phyloP scores from a whole-genome alignment of 2,113 vertebrate species.

The Indri indri region DNA sequence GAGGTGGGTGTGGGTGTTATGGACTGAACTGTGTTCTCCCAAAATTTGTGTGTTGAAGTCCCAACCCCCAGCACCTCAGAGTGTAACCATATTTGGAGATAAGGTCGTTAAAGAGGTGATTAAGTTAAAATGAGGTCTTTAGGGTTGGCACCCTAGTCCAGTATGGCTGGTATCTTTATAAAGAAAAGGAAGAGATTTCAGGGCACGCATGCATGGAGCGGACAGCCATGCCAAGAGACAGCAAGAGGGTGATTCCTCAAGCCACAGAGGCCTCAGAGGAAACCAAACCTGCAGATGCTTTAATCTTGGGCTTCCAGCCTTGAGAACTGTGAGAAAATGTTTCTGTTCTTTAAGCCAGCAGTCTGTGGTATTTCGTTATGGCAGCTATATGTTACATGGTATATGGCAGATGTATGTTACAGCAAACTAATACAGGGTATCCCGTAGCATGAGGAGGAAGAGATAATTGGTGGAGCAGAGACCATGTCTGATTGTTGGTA shows the following conservation, averaged over 20 bases:
- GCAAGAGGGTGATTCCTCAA: neutral
- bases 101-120: neutral
- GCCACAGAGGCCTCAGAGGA: neutral
- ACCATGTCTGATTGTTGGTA: neutral
- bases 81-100: neutral
- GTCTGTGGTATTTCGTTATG: neutral
- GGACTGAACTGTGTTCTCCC: neutral
- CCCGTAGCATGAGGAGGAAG: rapidly evolving
- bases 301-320: neutral
- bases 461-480: neutral
- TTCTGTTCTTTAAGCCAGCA: neutral
- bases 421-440: neutral
- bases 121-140: neutral
- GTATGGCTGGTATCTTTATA: neutral
- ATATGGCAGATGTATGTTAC: too few species aligned
- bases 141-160: neutral
- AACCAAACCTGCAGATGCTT: neutral
- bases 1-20: too few species aligned
- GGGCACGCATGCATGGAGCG: too few species aligned
- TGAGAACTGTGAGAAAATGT: neutral
- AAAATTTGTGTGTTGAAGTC: neutral
- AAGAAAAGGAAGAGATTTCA: neutral
- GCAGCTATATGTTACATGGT: neutral
- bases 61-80: neutral
- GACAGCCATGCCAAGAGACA: neutral